Percentiles rank a stretch among this genome's conserved stretches.
Evolutionary conservation across 2,113 vertebrate genomes (phyloP).

Genomic region (Hippocampus guttulatus): DNA sequence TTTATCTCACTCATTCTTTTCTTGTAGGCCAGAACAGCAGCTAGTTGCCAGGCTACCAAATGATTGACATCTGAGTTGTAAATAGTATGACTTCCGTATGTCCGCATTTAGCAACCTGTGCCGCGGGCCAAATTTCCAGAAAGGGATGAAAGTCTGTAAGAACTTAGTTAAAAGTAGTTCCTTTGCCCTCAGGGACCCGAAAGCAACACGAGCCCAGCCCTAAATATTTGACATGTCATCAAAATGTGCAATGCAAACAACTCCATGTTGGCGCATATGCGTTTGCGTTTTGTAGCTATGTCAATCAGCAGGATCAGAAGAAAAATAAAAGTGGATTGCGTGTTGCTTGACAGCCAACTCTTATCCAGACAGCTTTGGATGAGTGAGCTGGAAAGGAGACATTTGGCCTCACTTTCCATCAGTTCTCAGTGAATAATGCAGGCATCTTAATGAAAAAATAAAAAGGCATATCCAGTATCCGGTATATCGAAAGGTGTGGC

Average conservation of each 20-base stretch:
- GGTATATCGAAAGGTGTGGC: neutral
- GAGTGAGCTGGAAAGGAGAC: neutral
- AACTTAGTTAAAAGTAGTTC: conserved; percentile 48
- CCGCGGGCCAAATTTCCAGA: conserved; percentile 28
- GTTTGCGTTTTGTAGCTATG: neutral
- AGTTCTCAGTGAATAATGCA: neutral
- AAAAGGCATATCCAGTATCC: neutral
- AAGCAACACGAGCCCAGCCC: conserved; percentile 21
- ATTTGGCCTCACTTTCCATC: neutral
- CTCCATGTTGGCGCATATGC: neutral
- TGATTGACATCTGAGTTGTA: conserved; percentile 46
- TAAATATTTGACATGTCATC: neutral
- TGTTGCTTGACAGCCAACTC: neutral
- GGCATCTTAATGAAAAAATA: neutral
- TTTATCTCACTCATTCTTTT: neutral
- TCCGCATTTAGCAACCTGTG: neutral
- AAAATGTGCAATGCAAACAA: neutral
- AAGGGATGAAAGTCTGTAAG: conserved; percentile 8
- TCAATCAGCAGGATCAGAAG: neutral
- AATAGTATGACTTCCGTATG: conserved; percentile 44
- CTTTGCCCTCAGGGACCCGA: neutral
- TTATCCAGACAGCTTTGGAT: neutral
- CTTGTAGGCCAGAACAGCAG: conserved; percentile 2
- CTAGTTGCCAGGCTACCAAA: conserved; percentile 27
- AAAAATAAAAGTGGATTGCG: neutral